Evolutionary conservation across 2,797 vertebrate genomes (phyloP).

Genomic region (Rhinella marina): DNA sequence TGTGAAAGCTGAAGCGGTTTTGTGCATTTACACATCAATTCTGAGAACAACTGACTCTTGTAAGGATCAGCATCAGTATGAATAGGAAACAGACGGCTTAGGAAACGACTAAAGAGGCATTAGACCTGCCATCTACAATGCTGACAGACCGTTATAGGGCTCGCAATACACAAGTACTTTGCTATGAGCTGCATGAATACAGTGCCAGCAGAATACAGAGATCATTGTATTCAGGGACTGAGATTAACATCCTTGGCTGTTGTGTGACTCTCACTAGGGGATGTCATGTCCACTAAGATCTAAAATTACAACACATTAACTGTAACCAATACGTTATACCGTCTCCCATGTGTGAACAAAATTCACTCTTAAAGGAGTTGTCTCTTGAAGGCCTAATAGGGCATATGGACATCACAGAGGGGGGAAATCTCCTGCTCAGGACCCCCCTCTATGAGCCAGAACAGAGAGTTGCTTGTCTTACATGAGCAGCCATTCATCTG

Average conservation of each 20-base stretch:
- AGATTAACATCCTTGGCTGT: conserved; percentile 5
- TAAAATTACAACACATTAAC: conserved; percentile 23
- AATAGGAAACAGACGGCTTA: conserved; percentile 31
- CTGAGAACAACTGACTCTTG: conserved; percentile 21
- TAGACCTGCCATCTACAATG: conserved; percentile 17
- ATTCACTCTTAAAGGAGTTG: neutral
- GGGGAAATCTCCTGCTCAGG: too few relatives aligned
- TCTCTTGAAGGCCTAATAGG: neutral
- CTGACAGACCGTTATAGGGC: conserved; percentile 13
- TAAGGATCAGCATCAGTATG: conserved; percentile 18
- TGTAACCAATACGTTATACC: neutral
- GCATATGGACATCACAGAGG: neutral
- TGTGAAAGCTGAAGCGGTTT: conserved; percentile 2
- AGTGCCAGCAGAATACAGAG: conserved; percentile 15
- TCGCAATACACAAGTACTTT: conserved; percentile 30
- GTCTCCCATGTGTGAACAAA: neutral
- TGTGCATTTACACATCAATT: conserved; percentile 33
- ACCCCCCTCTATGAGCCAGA: too few relatives aligned
- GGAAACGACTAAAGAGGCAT: conserved; percentile 31
- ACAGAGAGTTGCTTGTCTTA: too few relatives aligned
- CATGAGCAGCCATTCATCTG: too few relatives aligned
- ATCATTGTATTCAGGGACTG: conserved; percentile 4
- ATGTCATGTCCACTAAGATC: neutral
- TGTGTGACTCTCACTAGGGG: neutral
- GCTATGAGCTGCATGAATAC: neutral